Evolutionary conservation across 1,140 invertebrate genomes (phyloP), one percentile per base, ranked within the genome.

Genomic region (Acromyrmex heyeri): DNA sequence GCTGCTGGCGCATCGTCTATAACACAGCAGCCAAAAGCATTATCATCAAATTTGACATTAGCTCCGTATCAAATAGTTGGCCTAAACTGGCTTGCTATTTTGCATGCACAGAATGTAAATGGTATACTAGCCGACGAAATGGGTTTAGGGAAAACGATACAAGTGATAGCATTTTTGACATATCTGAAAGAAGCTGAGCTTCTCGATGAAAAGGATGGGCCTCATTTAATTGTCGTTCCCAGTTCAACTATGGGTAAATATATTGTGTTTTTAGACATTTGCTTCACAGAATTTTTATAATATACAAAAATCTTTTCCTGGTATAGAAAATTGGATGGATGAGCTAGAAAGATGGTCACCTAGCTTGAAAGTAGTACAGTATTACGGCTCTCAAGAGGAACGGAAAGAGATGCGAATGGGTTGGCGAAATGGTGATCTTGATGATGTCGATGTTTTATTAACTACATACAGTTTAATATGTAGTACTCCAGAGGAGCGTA

Each of bases 111-210:
- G 89, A 96, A 98, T 48, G 96, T 99, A 2, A 99, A 99, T 94
- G 98, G 98, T n/a, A 99, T 99, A 90, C 95, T 99, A 75, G 99
- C 98, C 0, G 97, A 98, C 93, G 98, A 98, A 95, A 98, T 98
- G 98, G 98, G 99, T 53, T 96, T 96, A 14, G 98, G 98, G 1
- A 99, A 99, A 95, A 99, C 98, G 0, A 97, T 99, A 77, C 98
- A 99, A 95, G 96, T 98, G 21, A 98, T 98, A 87, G 96, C 98
- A 2, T 99, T 99, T 94, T 95, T 99, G 6, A 98, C 98, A 0
- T 97, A 99, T 93, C 95, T 99, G 4, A 97, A 98, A 92, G 98
- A 99, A 93, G 96, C 96, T 8, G 88, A 83, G 48, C 78, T 94
- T n/a, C 87, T 87, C 18, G 95, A 96, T 27, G 96, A 97, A 55